Percentiles rank a stretch among this genome's conserved stretches.
Evolutionary conservation across 2,113 vertebrate species (phyloP).

Genomic region (Amblyopsis rosae): DNA sequence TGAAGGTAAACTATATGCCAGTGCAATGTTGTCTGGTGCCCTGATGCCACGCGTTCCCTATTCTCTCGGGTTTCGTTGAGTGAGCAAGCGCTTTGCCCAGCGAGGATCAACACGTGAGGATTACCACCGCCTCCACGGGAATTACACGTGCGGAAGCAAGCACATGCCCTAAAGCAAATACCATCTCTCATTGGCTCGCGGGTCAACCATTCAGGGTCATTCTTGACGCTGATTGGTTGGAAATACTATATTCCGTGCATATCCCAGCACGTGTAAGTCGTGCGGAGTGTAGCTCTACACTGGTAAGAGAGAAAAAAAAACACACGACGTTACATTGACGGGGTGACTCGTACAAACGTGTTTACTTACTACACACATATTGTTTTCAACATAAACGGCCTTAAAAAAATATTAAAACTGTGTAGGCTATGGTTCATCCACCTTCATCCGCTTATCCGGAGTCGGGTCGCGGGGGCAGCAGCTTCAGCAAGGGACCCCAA

Average conservation of each 20-base stretch:
- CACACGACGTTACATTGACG: conserved; percentile 28
- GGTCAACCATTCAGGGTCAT: conserved; percentile 45
- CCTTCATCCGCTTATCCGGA: too few relatives aligned
- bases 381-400: neutral
- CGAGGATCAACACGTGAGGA: conserved; percentile 39
- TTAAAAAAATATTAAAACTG: neutral
- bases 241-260: neutral
- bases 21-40: neutral
- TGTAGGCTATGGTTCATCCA: neutral
- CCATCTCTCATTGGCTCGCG: conserved; percentile 28
- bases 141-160: conserved; percentile 62
- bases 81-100: conserved; percentile 18
- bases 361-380: neutral
- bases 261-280: conserved; percentile 65
- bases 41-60: neutral
- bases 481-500: too few relatives aligned
- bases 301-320: conserved; percentile 24
- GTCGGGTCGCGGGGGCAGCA: too few relatives aligned
- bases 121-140: conserved; percentile 20
- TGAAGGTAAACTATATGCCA: too few relatives aligned
- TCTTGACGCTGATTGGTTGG: conserved; percentile 41
- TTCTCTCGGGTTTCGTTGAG: conserved; percentile 13
- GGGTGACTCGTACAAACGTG: neutral
- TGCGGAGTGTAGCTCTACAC: conserved; percentile 36
- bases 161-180: rapidly evolving